Percentiles rank a stretch among this genome's conserved stretches.
phyloP scores from a whole-genome alignment of 2,888 invertebrate species.

The Danaus chrysippus region DNA sequence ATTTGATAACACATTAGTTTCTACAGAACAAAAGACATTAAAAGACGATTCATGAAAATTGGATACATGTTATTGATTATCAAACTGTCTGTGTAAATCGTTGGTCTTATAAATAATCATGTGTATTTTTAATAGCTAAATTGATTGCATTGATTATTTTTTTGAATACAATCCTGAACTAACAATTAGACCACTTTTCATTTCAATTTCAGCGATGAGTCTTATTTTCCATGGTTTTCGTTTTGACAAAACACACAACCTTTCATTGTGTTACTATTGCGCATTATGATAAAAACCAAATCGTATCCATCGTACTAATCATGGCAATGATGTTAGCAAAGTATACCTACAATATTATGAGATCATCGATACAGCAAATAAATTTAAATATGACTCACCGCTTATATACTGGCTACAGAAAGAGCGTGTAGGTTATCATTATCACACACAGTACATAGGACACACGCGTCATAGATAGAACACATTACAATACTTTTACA shows the following conservation, averaged over 20 bases:
- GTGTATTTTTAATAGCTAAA: too few relatives aligned
- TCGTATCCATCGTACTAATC: conserved; percentile 26
- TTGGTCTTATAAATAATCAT: too few relatives aligned
- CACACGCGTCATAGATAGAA: conserved; percentile 44
- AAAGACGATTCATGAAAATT: too few relatives aligned
- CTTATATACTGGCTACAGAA: conserved; percentile 66
- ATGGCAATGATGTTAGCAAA: conserved; percentile 36
- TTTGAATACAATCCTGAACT: too few relatives aligned
- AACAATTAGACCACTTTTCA: too few relatives aligned
- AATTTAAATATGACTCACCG: conserved; percentile 79
- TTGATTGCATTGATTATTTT: too few relatives aligned
- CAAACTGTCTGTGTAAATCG: too few relatives aligned
- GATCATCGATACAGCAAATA: conserved; percentile 78
- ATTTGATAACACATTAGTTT: too few relatives aligned
- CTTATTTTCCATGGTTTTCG: not conserved
- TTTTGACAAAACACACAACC: conserved; percentile 1
- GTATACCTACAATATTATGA: conserved; percentile 55
- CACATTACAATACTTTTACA: conserved; percentile 45
- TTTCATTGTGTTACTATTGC: conserved; percentile 11
- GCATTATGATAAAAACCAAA: conserved; percentile 23
- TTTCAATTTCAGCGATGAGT: too few relatives aligned
- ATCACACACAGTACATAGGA: conserved; percentile 57
- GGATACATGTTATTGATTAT: too few relatives aligned
- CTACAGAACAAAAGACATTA: too few relatives aligned
- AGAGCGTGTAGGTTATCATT: conserved; percentile 75